Conservation (phyloP, 2,888 invertebrate genomes). For the Altica lythri region DNA sequence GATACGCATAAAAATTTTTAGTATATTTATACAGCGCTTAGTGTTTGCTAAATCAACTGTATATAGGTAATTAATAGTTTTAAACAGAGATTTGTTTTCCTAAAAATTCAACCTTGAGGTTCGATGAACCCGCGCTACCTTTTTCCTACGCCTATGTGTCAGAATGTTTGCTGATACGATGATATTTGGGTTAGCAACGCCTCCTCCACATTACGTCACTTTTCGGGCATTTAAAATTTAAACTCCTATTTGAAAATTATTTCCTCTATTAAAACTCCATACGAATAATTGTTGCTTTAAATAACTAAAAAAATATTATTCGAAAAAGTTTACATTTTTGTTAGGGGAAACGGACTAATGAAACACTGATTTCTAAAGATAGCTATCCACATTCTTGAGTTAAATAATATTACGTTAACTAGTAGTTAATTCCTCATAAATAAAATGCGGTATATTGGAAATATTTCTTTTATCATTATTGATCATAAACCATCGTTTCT, state of each 20-base stretch:
- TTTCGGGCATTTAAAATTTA: constrained; percentile 35
- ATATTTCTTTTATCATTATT: neutral
- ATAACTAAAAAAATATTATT: too few relatives aligned
- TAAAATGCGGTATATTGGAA: neutral
- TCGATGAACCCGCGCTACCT: constrained; percentile 19
- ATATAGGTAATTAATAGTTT: constrained; percentile 13
- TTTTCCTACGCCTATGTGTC: constrained; percentile 25
- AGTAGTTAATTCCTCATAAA: too few relatives aligned
- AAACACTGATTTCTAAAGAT: too few relatives aligned
- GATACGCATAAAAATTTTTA: neutral
- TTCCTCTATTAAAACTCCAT: too few relatives aligned
- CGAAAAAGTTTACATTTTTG: too few relatives aligned
- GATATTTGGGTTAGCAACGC: constrained; percentile 37
- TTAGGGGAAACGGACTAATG: too few relatives aligned
- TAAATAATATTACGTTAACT: too few relatives aligned
- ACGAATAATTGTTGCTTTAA: too few relatives aligned
- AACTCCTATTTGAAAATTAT: constrained; percentile 29
- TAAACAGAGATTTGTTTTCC: constrained; percentile 10
- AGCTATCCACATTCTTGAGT: neutral
- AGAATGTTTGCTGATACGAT: constrained; percentile 33
- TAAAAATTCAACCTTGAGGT: constrained; percentile 27
- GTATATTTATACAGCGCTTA: constrained; percentile 9
- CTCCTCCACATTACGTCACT: constrained; percentile 33
- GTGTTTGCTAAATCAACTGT: constrained; percentile 18
- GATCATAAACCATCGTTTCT: neutral